These are phyloP conservation scores for Agapornis roseicollis DNA, from an alignment of 2,113 vertebrate genomes.

Conservation along the genomic window DNA sequence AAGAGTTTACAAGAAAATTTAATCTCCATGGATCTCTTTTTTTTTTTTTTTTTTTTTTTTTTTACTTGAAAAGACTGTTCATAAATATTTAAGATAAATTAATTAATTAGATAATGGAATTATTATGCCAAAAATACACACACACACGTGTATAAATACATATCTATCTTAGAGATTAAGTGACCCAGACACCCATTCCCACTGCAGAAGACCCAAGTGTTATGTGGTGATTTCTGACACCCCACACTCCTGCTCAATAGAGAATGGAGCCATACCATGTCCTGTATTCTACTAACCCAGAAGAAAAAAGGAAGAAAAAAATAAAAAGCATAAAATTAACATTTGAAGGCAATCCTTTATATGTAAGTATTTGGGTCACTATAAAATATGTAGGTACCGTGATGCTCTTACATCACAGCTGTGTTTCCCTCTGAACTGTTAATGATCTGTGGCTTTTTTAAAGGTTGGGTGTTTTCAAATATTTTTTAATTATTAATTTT, in stretches of 20 bases:
- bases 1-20: not conserved
- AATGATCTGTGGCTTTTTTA: not conserved
- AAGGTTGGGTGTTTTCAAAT: not conserved
- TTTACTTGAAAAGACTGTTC: not conserved
- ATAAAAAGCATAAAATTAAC: accelerated
- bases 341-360: not conserved
- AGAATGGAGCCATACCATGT: not conserved
- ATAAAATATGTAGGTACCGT: not conserved
- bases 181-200: not conserved
- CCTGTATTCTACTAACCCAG: not conserved
- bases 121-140: not conserved
- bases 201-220: not conserved
- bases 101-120: not conserved
- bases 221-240: not conserved
- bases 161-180: not conserved
- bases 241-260: accelerated
- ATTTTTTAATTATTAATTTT: not conserved
- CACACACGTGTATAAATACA: not conserved
- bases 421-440: not conserved
- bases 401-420: not conserved
- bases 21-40: not conserved
- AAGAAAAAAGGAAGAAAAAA: not conserved
- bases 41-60: not conserved
- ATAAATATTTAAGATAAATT: not conserved
- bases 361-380: not conserved